Percentiles rank a stretch among this genome's conserved stretches.
These are phyloP conservation scores for Cataglyphis cursor DNA, from an alignment of 2,888 invertebrate genomes.

Conservation along the genomic window DNA sequence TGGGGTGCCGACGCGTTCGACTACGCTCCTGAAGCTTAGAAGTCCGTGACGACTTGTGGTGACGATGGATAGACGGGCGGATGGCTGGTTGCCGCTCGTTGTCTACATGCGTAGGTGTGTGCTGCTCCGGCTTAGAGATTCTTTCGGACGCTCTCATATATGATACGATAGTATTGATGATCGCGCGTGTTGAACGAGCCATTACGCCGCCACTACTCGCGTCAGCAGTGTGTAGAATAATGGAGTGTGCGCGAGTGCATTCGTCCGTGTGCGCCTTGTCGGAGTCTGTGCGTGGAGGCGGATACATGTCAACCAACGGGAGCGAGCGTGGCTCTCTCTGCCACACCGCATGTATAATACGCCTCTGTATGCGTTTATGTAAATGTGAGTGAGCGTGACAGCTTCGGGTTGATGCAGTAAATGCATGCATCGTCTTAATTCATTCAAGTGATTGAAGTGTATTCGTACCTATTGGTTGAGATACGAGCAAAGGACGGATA, in stretches of 20 bases:
- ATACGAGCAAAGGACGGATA: conserved; percentile 52
- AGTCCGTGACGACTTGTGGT: conserved; percentile 48
- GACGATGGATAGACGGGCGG: conserved; percentile 22
- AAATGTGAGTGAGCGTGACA: not conserved
- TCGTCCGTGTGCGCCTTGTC: conserved; percentile 15
- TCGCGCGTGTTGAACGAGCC: conserved; percentile 54
- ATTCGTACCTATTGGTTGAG: conserved; percentile 52
- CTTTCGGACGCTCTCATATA: conserved; percentile 49
- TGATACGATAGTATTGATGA: not conserved
- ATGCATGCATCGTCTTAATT: conserved; percentile 26
- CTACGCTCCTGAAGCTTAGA: conserved; percentile 73
- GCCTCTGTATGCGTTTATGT: not conserved
- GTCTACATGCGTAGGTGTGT: conserved; percentile 64
- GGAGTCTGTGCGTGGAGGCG: conserved; percentile 49
- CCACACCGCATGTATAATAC: not conserved
- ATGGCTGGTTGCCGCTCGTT: conserved; percentile 24
- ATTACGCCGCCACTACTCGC: conserved; percentile 9
- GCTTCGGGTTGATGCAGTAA: not conserved
- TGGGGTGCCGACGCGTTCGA: conserved; percentile 56
- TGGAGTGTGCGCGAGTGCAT: conserved; percentile 34
- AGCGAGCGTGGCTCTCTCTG: not conserved
- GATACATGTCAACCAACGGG: conserved; percentile 38
- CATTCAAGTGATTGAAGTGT: conserved; percentile 40
- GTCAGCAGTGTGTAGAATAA: not conserved
- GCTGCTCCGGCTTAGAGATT: conserved; percentile 65